Evolutionary conservation across 92 coral and sea anemone genomes (phyloP), one percentile per base, ranked within the genome.

Genomic region (Umimayanthus chanpuru): DNA sequence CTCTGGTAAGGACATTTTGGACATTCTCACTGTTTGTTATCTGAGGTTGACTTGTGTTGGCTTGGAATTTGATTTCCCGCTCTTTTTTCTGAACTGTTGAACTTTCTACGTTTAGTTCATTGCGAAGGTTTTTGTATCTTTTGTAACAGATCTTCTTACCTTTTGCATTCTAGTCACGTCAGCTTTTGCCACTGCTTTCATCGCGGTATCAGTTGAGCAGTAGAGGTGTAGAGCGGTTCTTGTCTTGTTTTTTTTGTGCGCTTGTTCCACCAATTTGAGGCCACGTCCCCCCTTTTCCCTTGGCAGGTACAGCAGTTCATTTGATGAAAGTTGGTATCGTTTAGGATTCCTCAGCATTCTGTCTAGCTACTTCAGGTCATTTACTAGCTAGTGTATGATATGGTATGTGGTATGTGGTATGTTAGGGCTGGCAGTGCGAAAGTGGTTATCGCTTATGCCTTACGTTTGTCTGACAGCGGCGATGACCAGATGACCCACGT

Each of bases 401-500:
- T n/a, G n/a, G n/a, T n/a, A n/a, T 82, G 3, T n/a, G 67, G 18
- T 74, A 81, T 49, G 0, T 81, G 85, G 85, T 81, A 81, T n/a
- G 87, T 25, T 16, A 32, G 36, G 36, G 36, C 36, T 32, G 36
- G 36, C 36, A 32, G 36, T 0, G 36, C 36, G 36, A 32, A 83
- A 79, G 76, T 82, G 26, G 76, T 82, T 50, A 78, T 82, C 14
- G 77, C 79, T 58, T 82, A 77, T 28, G 55, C 86, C 40, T 82
- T 82, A 43, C n/a, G 40, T 7, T 55, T 55, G 79, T 44, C 9
- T 44, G 49, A 44, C 49, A 44, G 49, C 49, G 49, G 49, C 49
- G 49, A 44, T 9, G 49, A 58, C 77, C 87, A 66, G 41, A 83
- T 83, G 1, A 83, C 25, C 87, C 79, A 65, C 47, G 49, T 64